Conservation (phyloP, 2,797 vertebrate species). For the Anolis apletophallus region DNA sequence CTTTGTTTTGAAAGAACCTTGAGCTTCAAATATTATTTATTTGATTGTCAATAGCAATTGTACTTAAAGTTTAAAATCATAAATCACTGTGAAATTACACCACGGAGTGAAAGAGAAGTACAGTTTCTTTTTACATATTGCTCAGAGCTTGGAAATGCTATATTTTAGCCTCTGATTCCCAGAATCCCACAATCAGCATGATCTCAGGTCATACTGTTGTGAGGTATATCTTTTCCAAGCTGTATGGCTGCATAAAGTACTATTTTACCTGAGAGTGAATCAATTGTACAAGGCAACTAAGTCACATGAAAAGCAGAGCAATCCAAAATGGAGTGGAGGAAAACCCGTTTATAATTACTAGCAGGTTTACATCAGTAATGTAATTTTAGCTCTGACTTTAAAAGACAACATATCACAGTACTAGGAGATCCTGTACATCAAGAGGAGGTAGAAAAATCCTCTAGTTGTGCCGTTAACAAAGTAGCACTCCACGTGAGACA, state of each 20-base stretch:
- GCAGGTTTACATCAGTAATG: slow-evolving; percentile 8
- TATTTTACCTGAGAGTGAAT: not conserved
- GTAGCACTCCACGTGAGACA: slow-evolving; percentile 19
- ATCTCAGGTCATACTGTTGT: too few relatives aligned
- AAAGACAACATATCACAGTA: slow-evolving; percentile 8
- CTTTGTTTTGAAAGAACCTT: not conserved
- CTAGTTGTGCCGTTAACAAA: not conserved
- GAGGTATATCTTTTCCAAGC: too few relatives aligned
- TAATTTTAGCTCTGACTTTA: slow-evolving; percentile 37
- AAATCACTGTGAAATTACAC: not conserved
- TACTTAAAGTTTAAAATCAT: not conserved
- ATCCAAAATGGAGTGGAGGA: slow-evolving; percentile 5
- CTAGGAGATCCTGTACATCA: not conserved
- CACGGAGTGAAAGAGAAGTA: not conserved
- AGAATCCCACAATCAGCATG: too few relatives aligned
- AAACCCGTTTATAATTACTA: slow-evolving; percentile 15
- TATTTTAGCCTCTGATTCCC: too few relatives aligned
- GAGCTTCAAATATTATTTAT: not conserved
- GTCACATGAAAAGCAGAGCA: not conserved
- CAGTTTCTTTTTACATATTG: not conserved
- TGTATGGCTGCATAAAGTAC: not conserved
- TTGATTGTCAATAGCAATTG: not conserved
- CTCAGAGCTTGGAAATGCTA: too few relatives aligned
- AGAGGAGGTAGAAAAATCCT: not conserved
- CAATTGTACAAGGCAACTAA: not conserved